These are phyloP conservation scores for Probaryconus sp. DNA, from an alignment of 1,140 invertebrate species.

Conservation along the genomic window DNA sequence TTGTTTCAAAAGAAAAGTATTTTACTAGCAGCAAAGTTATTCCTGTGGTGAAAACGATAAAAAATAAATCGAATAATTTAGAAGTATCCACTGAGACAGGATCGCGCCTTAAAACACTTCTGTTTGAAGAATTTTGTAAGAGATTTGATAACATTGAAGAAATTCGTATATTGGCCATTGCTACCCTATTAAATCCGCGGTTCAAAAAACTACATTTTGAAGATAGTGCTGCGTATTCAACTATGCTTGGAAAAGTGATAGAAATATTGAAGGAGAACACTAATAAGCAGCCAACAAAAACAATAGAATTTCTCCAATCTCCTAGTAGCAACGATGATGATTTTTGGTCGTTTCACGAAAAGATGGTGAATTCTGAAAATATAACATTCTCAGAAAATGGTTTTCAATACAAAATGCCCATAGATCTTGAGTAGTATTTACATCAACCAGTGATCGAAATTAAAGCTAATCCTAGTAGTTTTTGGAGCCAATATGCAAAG, in stretches of 20 bases:
- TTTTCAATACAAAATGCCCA: neutral
- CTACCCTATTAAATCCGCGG: neutral
- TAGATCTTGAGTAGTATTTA: neutral
- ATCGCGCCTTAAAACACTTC: conserved; percentile 2
- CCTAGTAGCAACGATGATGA: too few species aligned
- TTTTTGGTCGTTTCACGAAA: conserved; percentile 3
- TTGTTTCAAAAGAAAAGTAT: too few species aligned
- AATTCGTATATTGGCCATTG: neutral
- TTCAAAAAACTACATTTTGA: conserved; percentile 2
- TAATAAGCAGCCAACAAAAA: too few species aligned
- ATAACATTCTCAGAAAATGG: too few species aligned
- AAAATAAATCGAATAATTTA: too few species aligned
- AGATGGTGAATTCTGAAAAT: neutral
- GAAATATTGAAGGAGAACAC: too few species aligned
- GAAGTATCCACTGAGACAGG: too few species aligned
- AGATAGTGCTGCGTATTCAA: neutral
- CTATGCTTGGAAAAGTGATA: neutral
- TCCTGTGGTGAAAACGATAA: too few species aligned
- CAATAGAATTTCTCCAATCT: too few species aligned
- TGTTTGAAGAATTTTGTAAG: neutral
- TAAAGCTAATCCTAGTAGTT: neutral
- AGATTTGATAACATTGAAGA: neutral
- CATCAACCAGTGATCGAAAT: neutral
- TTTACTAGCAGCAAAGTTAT: too few species aligned
- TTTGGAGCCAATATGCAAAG: neutral